Base-by-base conservation (phyloP, 1,140 invertebrate species). In the Bombyx mandarina region DNA sequence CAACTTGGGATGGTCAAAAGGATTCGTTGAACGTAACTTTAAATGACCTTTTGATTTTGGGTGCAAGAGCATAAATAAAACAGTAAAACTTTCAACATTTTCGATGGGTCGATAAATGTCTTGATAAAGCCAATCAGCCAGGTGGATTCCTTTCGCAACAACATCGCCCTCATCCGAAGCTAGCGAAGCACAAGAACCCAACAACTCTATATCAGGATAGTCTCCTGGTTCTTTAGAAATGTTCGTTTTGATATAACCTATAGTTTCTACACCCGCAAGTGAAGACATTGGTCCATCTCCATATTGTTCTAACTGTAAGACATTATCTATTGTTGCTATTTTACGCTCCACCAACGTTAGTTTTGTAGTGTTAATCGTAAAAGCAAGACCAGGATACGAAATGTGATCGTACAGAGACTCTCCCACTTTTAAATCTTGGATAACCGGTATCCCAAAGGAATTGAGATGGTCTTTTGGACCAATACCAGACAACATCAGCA, bases 401-500 rank as follows among this genome's bases (percentile, higher is more conserved):
- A 93, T 88, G 65, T 96, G 95, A 64, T 96, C 94, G 68, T 93
- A 92, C 22, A 95, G 69, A 7, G 90, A 92, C 68, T 91, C 83
- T 0, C 94, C 94, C 1, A 95, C 94, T 52, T 88, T 90, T 8
- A 93, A 79, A 61, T 94, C 90, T 69, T 93, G 82, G 8, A 95
- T 77, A 0, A 93, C 79, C 0, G 90, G 85, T 35, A 96, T 93
- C 0, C 91, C 91, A 1, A 95, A 77, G 35, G 92, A 89, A 51
- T 91, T 76, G 2, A 98, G 69, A 61, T 91, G 88, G 45, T 88
- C 68, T 68, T 82, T 90, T 8, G 94, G 93, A 1, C 95, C 95
- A 7, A 96, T 89, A 0, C 95, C 95, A 1, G 93, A 94, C 0
- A 96, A 85, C 92, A 95, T 94, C 42, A 97, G 78, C 7, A 97